Evolutionary conservation across 2,888 invertebrate species (phyloP).

Genomic region (Patella ulyssiponensis): DNA sequence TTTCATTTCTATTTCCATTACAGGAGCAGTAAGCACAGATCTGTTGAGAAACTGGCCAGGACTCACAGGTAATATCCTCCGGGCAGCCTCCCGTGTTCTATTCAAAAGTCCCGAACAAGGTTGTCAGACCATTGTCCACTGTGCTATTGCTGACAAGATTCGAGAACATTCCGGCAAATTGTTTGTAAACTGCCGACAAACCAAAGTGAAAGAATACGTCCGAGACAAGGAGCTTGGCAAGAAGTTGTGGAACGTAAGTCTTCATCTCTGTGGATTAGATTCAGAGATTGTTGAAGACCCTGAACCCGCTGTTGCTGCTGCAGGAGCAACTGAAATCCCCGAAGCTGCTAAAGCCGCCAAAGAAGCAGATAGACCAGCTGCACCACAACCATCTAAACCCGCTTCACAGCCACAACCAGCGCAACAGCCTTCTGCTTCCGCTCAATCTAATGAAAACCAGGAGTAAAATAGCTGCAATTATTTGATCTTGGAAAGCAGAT

Average conservation of each 20-base stretch:
- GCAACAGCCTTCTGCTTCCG: neutral
- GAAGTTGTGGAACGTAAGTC: constrained; percentile 56
- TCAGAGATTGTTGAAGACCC: constrained; percentile 31
- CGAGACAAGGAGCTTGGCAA: constrained; percentile 46
- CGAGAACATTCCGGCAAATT: constrained; percentile 56
- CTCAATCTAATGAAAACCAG: no score
- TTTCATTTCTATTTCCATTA: constrained; percentile 3
- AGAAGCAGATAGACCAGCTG: constrained; percentile 25
- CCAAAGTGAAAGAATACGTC: constrained; percentile 40
- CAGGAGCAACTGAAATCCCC: constrained; percentile 19
- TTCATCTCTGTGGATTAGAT: constrained; percentile 55
- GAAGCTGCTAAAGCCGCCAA: constrained; percentile 34
- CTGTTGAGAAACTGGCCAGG: constrained; percentile 63
- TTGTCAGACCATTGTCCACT: constrained; percentile 63
- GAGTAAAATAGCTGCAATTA: no score
- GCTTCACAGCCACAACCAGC: constrained; percentile 7
- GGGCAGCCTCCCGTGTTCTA: constrained; percentile 53
- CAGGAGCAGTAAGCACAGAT: constrained; percentile 60
- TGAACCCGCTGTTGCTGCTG: constrained; percentile 27
- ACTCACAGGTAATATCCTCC: constrained; percentile 53
- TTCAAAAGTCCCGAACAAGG: constrained; percentile 66
- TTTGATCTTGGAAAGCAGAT: no score
- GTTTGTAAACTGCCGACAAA: constrained; percentile 53
- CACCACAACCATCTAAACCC: constrained; percentile 13
- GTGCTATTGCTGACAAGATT: constrained; percentile 59